Evolutionary conservation across 2,797 vertebrate species (phyloP).

Genomic region (Eleutherodactylus coqui): DNA sequence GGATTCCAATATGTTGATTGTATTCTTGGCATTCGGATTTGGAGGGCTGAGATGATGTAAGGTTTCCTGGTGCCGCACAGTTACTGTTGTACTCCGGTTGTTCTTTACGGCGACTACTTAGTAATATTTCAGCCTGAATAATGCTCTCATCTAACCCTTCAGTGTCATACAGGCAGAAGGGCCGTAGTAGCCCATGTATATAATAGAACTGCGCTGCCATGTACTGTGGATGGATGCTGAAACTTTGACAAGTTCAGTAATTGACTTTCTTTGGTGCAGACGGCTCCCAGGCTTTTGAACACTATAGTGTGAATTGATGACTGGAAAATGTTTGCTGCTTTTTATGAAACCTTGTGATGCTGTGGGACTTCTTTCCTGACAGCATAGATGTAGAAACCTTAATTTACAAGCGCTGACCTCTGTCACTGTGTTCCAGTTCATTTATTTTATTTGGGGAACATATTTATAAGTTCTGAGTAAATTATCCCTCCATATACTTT

Average conservation of each 20-base stretch:
- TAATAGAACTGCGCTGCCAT: neutral
- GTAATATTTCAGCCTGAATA: neutral
- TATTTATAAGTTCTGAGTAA: neutral
- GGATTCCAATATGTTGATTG: too few relatives aligned
- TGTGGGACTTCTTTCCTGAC: neutral
- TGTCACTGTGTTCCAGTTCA: neutral
- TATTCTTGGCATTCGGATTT: too few relatives aligned
- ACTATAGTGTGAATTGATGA: conserved; percentile 11
- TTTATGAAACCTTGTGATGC: neutral
- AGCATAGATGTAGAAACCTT: neutral
- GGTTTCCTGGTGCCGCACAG: too few relatives aligned
- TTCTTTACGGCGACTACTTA: neutral
- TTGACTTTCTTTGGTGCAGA: neutral
- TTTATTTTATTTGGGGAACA: neutral
- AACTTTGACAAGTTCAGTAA: conserved; percentile 32
- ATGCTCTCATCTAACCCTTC: neutral
- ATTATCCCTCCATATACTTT: neutral
- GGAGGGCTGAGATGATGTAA: too few relatives aligned
- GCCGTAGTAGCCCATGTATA: neutral
- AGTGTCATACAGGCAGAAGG: neutral
- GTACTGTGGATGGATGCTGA: neutral
- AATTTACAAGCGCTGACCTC: neutral
- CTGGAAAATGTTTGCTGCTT: conserved; percentile 9
- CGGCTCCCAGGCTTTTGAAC: neutral
- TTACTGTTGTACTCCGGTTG: too few relatives aligned